Evolutionary conservation across 2,113 vertebrate genomes (phyloP).

Genomic region (Atherinomorus stipes): DNA sequence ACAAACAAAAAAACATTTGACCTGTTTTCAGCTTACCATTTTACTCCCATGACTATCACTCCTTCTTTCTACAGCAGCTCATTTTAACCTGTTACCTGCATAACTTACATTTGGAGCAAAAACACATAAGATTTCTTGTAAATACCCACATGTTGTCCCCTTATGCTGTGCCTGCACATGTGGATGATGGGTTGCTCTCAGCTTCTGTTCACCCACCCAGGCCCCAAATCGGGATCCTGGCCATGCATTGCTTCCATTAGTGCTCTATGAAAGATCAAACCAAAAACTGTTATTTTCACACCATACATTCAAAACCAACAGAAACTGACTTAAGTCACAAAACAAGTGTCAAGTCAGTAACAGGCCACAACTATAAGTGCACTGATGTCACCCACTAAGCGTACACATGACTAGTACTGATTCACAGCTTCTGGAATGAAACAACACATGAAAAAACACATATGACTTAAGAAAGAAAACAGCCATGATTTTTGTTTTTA

Average conservation of each 20-base stretch:
- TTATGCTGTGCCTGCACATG: slow-evolving; percentile 11
- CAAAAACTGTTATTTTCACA: slow-evolving; percentile 3
- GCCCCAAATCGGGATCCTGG: not conserved
- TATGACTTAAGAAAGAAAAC: slow-evolving; percentile 4
- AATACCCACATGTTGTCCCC: slow-evolving; percentile 47
- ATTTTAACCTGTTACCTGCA: no score
- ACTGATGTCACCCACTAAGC: not conserved
- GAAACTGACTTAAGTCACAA: not conserved
- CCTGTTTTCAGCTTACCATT: no score
- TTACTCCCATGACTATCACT: no score
- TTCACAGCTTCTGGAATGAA: slow-evolving; percentile 5
- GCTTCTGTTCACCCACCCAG: slow-evolving; percentile 12
- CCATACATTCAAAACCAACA: not conserved
- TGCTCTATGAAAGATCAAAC: slow-evolving; percentile 46
- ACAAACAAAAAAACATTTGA: no score
- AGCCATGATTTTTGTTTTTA: no score
- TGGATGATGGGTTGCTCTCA: slow-evolving; percentile 23
- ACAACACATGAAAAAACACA: not conserved
- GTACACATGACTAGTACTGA: not conserved
- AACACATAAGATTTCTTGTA: no score
- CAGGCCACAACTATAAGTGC: slow-evolving; percentile 8
- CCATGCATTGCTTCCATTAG: not conserved
- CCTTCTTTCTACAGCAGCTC: no score
- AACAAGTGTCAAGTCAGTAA: not conserved
- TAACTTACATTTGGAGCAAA: no score